Evolutionary conservation across 2,888 invertebrate species (phyloP), one percentile per base, ranked within the genome.

Genomic region (Trichopria drosophilae): DNA sequence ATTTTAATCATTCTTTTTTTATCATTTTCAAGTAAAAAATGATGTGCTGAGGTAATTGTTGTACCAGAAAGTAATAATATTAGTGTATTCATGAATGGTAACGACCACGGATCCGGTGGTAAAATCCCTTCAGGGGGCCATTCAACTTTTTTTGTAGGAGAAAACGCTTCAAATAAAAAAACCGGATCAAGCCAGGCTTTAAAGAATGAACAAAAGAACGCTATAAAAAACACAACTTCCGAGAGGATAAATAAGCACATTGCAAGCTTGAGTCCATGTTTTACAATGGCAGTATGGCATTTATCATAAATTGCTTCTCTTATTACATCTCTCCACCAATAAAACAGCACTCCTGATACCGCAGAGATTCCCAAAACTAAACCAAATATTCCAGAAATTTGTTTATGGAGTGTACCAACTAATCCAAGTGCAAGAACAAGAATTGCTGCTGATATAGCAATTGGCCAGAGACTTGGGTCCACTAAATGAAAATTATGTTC

Each of bases 321-420:
- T 41, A 41, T 41, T 29, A 41, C 41, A 41, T 41, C 41, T 41
- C 41, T 41, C 41, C 41, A 41, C 41, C 41, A 41, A 41, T 26
- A 41, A 16, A 28, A 41, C 29, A 41, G 29, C 28, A 16, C 26
- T 20, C 29, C 26, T 28, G 41, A 26, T 41, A 41, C 41, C 23
- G 41, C 23, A 12, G 16, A 24, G 24, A 39, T 24, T 39, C 39
- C 24, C 23, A 39, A 9, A 39, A 24, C 39, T 39, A 26, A 24
- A 24, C 12, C 16, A 24, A 24, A 39, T 16, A 24, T 13, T 23
- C 24, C 24, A 20, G 28, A 39, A 24, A 24, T 39, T 24, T 39
- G 24, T 23, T 24, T 39, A 39, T 39, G 39, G 16, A 39, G 23
- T 16, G 24, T 13, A 13, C 22, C 10, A 37, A 37, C 37, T 22